Conservation (phyloP, 2,888 invertebrate species). For the Drosophila pseudotakahashii region DNA sequence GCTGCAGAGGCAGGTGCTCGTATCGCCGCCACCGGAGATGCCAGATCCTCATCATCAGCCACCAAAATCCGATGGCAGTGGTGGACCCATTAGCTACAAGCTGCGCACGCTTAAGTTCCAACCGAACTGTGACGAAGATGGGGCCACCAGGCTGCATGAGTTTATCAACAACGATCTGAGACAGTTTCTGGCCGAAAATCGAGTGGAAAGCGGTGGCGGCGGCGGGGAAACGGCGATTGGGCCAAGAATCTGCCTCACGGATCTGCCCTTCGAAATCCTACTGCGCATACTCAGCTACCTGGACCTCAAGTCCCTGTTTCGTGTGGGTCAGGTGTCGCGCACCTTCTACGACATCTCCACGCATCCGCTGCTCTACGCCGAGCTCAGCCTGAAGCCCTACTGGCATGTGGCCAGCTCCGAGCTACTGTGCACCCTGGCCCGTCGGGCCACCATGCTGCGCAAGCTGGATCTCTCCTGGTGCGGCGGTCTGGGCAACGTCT, state of each 20-base stretch:
- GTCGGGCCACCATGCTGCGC: slow-evolving; percentile 89
- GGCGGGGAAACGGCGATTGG: neutral
- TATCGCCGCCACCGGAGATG: slow-evolving; percentile 1
- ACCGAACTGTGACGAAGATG: slow-evolving; percentile 76
- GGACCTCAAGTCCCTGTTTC: slow-evolving; percentile 91
- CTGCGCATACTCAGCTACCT: slow-evolving; percentile 91
- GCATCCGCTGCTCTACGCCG: slow-evolving; percentile 91
- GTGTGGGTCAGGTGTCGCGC: slow-evolving; percentile 90
- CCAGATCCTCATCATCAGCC: neutral
- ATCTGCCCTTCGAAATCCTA: slow-evolving; percentile 90
- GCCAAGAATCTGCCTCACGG: slow-evolving; percentile 64
- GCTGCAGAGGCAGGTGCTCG: neutral
- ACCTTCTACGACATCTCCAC: slow-evolving; percentile 89
- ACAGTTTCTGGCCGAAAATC: slow-evolving; percentile 76
- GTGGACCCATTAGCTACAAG: slow-evolving; percentile 82
- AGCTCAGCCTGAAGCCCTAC: slow-evolving; percentile 92
- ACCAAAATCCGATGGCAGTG: slow-evolving; percentile 18
- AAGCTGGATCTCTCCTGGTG: slow-evolving; percentile 96
- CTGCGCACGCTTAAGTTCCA: slow-evolving; percentile 82
- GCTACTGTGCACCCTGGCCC: slow-evolving; percentile 85
- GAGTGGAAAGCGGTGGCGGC: slow-evolving; percentile 10
- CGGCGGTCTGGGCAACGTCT: slow-evolving; percentile 87
- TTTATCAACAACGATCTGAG: slow-evolving; percentile 83
- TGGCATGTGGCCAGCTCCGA: slow-evolving; percentile 90
- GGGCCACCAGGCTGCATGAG: slow-evolving; percentile 78